phyloP scores from a whole-genome alignment of 2,888 invertebrate genomes.

The Harpalus rubripes region DNA sequence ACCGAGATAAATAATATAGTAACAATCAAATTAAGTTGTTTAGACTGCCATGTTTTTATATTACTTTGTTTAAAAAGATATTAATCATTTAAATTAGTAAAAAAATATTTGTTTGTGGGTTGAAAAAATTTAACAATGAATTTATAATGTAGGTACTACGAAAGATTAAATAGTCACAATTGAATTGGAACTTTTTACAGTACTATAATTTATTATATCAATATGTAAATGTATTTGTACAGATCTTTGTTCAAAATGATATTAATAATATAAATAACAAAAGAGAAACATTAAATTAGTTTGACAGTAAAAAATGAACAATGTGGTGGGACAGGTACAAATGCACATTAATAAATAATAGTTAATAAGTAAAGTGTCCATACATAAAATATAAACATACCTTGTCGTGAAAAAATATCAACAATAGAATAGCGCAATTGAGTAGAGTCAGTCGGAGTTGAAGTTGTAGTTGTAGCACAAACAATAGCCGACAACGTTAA shows the following conservation, averaged over 20 bases:
- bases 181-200: not conserved
- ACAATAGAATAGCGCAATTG: constrained; percentile 35
- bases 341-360: not conserved
- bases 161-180: not conserved
- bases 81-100: too few relatives aligned
- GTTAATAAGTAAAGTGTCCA: constrained; percentile 21
- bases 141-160: too few relatives aligned
- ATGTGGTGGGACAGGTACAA: not conserved
- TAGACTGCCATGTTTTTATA: too few relatives aligned
- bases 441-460: not conserved
- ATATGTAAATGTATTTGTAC: not conserved
- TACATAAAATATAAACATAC: constrained; percentile 26
- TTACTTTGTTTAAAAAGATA: too few relatives aligned
- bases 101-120: too few relatives aligned
- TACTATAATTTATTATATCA: not conserved
- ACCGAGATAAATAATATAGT: not conserved
- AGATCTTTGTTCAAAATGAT: not conserved
- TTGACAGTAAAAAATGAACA: not conserved
- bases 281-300: not conserved
- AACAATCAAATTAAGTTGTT: too few relatives aligned
- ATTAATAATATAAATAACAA: constrained; percentile 4
- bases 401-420: constrained; percentile 3
- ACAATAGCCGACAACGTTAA: constrained; percentile 30
- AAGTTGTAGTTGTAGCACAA: not conserved
- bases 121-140: not conserved